A percentile compares a stretch with the other conserved stretches of the same genome.
phyloP scores from a whole-genome alignment of 2,113 vertebrate genomes.

The Penelope pileata region DNA sequence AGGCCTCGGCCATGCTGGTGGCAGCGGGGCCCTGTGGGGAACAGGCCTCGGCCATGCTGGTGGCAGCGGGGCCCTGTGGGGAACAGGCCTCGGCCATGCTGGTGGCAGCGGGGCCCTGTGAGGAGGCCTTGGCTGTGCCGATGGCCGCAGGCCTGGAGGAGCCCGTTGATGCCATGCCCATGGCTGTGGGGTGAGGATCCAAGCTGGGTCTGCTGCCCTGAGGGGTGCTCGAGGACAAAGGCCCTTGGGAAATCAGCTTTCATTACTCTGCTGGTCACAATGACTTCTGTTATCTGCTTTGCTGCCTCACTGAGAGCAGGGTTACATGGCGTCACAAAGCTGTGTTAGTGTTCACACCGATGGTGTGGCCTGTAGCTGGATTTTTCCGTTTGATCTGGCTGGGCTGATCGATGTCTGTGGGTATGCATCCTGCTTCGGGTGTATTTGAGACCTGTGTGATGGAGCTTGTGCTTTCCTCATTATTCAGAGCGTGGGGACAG shows the following conservation, averaged over 20 bases:
- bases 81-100: too few relatives aligned
- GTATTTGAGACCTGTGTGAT: neutral
- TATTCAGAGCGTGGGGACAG: neutral
- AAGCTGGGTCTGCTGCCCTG: too few relatives aligned
- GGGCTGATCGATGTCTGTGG: neutral
- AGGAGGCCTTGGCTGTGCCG: too few relatives aligned
- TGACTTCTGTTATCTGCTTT: neutral
- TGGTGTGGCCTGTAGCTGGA: neutral
- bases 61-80: too few relatives aligned
- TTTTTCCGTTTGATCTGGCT: neutral
- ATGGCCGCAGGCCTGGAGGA: too few relatives aligned
- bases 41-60: too few relatives aligned
- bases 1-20: too few relatives aligned
- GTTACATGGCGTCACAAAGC: neutral
- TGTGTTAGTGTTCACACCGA: rapidly evolving
- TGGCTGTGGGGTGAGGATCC: too few relatives aligned
- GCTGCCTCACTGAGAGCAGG: neutral
- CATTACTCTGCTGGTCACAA: neutral
- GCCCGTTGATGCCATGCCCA: too few relatives aligned
- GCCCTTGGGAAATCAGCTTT: neutral
- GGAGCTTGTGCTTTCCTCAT: neutral
- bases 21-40: too few relatives aligned
- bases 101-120: too few relatives aligned
- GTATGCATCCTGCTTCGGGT: neutral
- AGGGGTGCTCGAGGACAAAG: neutral